phyloP scores from a whole-genome alignment of 2,888 invertebrate species.

The Isoperla grammatica region DNA sequence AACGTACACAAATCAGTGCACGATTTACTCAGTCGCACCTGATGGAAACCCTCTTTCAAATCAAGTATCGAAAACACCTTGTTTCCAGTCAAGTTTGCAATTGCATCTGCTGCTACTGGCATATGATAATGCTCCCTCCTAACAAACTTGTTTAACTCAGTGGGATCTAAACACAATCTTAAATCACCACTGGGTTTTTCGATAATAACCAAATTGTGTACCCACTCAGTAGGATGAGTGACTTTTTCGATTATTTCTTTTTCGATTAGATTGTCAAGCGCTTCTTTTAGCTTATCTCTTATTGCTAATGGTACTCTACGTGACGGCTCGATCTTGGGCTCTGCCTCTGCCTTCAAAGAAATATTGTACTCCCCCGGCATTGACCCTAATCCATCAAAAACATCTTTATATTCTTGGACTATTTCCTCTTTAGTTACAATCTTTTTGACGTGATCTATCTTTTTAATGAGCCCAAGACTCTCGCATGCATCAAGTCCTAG shows the following conservation, averaged over 20 bases:
- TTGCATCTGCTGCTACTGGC: conserved; percentile 21
- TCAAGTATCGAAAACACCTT: no score
- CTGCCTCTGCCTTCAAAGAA: not conserved
- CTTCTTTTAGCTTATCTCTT: conserved; percentile 3
- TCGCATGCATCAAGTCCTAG: no score
- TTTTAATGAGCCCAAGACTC: no score
- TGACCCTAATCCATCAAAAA: not conserved
- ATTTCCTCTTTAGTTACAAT: no score
- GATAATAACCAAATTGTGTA: conserved; percentile 24
- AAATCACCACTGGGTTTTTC: conserved; percentile 22
- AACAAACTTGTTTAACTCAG: conserved; percentile 15
- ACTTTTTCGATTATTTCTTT: conserved; percentile 23
- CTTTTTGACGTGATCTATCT: no score
- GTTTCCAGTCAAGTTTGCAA: no score
- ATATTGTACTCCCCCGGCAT: not conserved
- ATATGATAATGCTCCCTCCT: conserved; percentile 8
- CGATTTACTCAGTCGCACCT: no score
- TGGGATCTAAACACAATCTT: conserved; percentile 26
- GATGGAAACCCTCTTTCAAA: no score
- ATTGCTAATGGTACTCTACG: conserved; percentile 9
- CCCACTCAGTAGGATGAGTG: conserved; percentile 26
- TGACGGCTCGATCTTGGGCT: conserved; percentile 8
- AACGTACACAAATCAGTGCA: not conserved
- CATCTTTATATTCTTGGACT: not conserved
- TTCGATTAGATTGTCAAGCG: conserved; percentile 8